These are phyloP conservation scores for Dipodomys stephensi DNA, from an alignment of 2,113 vertebrate species.

Conservation along the genomic window DNA sequence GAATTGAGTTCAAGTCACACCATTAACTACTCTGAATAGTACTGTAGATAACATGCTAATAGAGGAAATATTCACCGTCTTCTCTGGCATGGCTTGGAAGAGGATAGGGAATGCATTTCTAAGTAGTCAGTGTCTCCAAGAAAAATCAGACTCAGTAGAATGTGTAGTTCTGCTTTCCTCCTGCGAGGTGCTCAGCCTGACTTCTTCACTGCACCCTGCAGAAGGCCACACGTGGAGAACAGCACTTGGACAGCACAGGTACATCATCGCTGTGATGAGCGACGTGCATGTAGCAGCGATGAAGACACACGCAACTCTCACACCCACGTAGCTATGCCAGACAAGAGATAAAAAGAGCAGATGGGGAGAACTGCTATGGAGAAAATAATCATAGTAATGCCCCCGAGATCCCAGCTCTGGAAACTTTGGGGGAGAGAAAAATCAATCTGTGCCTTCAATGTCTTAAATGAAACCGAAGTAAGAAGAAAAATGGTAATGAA, in stretches of 20 bases:
- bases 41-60: not conserved
- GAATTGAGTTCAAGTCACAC: conserved; percentile 4
- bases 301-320: not conserved
- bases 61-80: not conserved
- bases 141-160: not conserved
- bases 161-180: not conserved
- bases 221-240: not conserved
- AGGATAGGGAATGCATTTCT: not conserved
- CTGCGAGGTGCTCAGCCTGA: not conserved
- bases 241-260: not conserved
- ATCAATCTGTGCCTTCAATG: not conserved
- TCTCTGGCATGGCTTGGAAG: too few species aligned
- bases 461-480: not conserved
- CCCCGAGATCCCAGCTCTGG: not conserved
- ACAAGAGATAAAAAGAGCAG: not conserved
- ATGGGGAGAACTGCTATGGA: not conserved
- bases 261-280: not conserved
- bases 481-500: not conserved
- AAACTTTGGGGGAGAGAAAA: not conserved
- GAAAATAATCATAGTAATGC: not conserved
- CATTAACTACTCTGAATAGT: not conserved
- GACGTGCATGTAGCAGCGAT: not conserved
- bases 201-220: not conserved
- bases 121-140: not conserved
- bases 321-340: not conserved